phyloP scores from a whole-genome alignment of 2,797 vertebrate genomes.

The Neomorphus geoffroyi region DNA sequence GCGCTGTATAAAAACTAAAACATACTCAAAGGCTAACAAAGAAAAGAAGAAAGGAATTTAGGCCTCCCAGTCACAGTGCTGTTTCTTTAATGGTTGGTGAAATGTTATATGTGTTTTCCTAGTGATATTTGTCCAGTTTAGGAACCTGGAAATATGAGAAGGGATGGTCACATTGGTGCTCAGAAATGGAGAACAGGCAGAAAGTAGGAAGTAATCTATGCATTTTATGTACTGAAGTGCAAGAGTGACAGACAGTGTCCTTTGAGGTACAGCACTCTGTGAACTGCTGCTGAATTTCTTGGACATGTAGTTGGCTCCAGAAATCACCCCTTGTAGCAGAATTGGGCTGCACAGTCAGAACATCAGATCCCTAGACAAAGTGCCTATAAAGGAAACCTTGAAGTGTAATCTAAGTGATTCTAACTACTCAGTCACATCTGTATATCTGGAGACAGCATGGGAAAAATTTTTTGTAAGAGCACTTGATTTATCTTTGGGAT shows the following conservation, averaged over 20 bases:
- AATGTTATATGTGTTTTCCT: neutral
- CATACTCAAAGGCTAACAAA: slow-evolving; percentile 1
- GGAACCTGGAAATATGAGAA: neutral
- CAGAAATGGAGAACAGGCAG: neutral
- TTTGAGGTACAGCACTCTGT: neutral
- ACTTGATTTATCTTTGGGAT: neutral
- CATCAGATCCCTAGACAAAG: neutral
- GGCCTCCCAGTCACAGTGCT: neutral
- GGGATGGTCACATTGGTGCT: neutral
- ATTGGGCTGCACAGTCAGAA: neutral
- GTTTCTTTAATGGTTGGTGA: neutral
- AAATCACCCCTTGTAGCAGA: neutral
- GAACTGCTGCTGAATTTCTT: neutral
- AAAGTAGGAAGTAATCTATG: neutral
- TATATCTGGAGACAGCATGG: neutral
- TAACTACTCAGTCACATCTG: neutral
- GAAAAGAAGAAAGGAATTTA: slow-evolving; percentile 36
- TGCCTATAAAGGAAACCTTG: neutral
- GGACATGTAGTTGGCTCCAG: neutral
- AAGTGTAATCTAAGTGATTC: neutral
- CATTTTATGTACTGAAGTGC: neutral
- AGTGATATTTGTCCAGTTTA: neutral
- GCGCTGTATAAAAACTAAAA: slow-evolving; percentile 37
- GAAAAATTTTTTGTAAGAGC: neutral
- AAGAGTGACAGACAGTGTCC: neutral